These are phyloP conservation scores for Coptodon rendalli DNA, from an alignment of 2,113 vertebrate genomes.

Conservation along the genomic window DNA sequence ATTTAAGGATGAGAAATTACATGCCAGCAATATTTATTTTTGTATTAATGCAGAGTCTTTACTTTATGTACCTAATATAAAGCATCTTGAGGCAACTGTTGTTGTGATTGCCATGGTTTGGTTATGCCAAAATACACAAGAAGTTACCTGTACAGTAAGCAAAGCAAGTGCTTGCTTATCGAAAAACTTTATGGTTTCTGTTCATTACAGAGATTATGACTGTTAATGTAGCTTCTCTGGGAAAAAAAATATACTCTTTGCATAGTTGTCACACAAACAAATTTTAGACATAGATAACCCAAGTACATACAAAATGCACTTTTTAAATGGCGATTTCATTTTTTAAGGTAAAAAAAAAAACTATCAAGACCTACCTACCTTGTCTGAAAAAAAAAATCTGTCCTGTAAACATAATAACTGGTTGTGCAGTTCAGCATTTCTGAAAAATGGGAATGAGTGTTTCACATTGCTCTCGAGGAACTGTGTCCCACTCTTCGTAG, in stretches of 20 bases:
- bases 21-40: rapidly evolving
- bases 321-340: neutral
- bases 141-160: neutral
- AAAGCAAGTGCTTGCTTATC: neutral
- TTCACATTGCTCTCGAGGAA: too few species aligned
- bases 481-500: neutral
- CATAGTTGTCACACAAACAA: neutral
- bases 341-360: rapidly evolving
- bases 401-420: neutral
- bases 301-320: neutral
- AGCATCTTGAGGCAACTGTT: neutral
- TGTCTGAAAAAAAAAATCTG: rapidly evolving
- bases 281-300: neutral
- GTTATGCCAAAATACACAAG: neutral
- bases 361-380: rapidly evolving
- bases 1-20: neutral
- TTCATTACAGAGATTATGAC: neutral
- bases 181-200: rapidly evolving
- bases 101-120: neutral
- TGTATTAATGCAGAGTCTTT: neutral
- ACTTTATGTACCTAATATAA: neutral
- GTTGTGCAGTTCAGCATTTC: neutral
- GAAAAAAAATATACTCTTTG: neutral
- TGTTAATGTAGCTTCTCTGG: neutral
- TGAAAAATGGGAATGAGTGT: too few species aligned